Evolutionary conservation across 2,113 vertebrate species (phyloP).

Genomic region (Toxotes jaculatrix): DNA sequence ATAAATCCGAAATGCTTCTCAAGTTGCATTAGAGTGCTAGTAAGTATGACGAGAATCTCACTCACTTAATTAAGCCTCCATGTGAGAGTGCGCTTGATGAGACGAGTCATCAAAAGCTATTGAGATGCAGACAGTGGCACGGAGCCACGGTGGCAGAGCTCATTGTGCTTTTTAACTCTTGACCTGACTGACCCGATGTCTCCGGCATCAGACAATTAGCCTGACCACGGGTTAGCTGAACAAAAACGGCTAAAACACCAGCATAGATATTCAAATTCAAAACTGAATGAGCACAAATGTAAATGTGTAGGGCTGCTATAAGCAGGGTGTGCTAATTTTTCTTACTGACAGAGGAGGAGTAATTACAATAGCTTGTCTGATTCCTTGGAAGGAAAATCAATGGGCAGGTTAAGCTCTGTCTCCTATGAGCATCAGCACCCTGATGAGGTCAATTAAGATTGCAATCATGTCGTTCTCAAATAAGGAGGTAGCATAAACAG

Average conservation of each 20-base stretch:
- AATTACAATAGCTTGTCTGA: conserved; percentile 27
- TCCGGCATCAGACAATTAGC: conserved; percentile 31
- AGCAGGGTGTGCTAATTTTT: not conserved
- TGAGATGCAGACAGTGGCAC: conserved; percentile 34
- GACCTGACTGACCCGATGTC: conserved; percentile 42
- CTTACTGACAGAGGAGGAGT: not conserved
- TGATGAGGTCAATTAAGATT: conserved; percentile 36
- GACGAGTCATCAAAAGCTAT: conserved; percentile 47
- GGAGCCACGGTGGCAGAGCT: not conserved
- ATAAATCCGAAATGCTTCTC: conserved; percentile 22
- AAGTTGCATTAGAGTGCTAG: conserved; percentile 14
- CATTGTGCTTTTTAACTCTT: conserved; percentile 27
- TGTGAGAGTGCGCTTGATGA: conserved; percentile 4
- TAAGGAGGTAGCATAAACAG: conserved; percentile 28
- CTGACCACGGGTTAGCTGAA: conserved; percentile 1
- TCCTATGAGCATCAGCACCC: conserved; percentile 25
- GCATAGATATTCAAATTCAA: not conserved
- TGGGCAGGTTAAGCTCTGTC: not conserved
- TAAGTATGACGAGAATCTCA: conserved; percentile 22
- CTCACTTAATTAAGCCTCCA: conserved; percentile 36
- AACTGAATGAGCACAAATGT: not conserved
- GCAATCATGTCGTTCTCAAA: conserved; percentile 36
- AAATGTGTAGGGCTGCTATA: not conserved
- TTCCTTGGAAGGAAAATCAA: conserved; percentile 54
- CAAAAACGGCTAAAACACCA: not conserved